phyloP scores from a whole-genome alignment of 2,113 vertebrate species.

The Mirounga angustirostris region DNA sequence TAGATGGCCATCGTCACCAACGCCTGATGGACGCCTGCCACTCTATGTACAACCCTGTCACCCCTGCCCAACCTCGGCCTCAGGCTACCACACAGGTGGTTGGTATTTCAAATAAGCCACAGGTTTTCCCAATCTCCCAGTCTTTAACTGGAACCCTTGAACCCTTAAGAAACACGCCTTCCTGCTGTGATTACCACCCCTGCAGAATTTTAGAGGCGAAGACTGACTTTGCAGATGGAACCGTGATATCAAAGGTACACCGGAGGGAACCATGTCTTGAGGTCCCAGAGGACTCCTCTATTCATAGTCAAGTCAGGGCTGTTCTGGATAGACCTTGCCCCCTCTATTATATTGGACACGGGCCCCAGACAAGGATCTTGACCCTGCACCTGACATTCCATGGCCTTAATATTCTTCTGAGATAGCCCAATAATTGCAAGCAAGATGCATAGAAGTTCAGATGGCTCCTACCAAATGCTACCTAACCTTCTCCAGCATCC shows the following conservation, averaged over 20 bases:
- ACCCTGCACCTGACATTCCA: not conserved
- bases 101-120: not conserved
- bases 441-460: not conserved
- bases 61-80: not conserved
- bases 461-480: not conserved
- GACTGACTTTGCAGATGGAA: not conserved
- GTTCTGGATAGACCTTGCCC: not conserved
- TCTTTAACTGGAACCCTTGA: not conserved
- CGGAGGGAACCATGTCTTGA: not conserved
- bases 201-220: not conserved
- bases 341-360: not conserved
- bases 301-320: not conserved
- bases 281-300: not conserved
- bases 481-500: not conserved
- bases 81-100: not conserved
- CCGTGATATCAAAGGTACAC: not conserved
- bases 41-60: not conserved
- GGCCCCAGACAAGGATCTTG: not conserved
- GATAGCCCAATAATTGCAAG: not conserved
- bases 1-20: not conserved
- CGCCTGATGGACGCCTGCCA: not conserved
- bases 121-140: not conserved
- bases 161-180: not conserved
- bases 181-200: not conserved
- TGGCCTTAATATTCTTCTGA: not conserved